Base-by-base conservation (phyloP, 2,888 invertebrate species). In the Trachelus troglodyta region DNA sequence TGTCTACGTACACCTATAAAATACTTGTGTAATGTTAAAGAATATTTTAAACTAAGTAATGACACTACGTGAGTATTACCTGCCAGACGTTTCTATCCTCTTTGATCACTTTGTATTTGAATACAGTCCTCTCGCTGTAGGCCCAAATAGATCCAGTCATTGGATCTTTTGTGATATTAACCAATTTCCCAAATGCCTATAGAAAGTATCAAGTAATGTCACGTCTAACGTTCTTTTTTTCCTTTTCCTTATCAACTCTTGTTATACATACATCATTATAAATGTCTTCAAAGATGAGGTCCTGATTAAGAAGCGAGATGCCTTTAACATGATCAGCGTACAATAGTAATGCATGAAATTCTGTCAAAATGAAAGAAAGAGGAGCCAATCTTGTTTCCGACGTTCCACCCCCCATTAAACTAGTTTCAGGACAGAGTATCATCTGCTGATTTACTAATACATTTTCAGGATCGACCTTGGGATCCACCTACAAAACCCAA, bases 61-160 rank as follows among this genome's bases (percentile, higher is more conserved):
- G 31, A 9, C 1, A 56, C 1, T 23, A 9, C 23, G 23, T 1
- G 23, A 56, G 56, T 77, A 69, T 80, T 85, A 91, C 90, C 90
- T 95, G 94, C 98, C 97, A 98, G 0, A 97, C 95, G 88, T 97
- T 95, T 69, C 97, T 93, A 86, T 97, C 96, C 91, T 99, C 99
- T 83, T 95, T 94, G 0, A 94, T 94, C 1, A 99, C 94, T 92
- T 95, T 96, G 88, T 97, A 98, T 85, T 96, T 95, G 88, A 97
- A 98, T 33, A 98, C 95, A 3, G 95, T 94, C 88, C 95, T 95
- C 83, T 97, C 96, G 0, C 98, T 97, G 81, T 96, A 96, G 0
- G 96, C 95, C 96, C 98, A 99, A 79, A 99, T 95, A 0, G 95
- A 94, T 11, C 94, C 95, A 77, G 95, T 96, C 35, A 94, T 92